Percentiles rank a stretch among this genome's conserved stretches.
Conservation (phyloP, 2,797 vertebrate species). For the Tolypeutes matacus region DNA sequence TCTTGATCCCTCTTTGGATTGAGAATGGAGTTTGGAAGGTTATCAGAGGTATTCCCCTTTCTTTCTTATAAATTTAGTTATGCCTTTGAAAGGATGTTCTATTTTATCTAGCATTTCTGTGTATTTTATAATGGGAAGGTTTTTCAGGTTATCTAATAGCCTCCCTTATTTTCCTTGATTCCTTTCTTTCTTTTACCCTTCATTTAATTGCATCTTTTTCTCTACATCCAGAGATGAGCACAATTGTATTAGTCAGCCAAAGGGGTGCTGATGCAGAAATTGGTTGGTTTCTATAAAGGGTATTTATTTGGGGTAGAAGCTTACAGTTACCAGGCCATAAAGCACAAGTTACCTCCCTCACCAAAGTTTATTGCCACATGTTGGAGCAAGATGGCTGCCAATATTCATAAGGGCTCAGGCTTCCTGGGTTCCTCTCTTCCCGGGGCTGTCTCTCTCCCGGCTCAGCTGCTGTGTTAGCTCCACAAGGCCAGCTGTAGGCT, state of each 20-base stretch:
- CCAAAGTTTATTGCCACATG: no score
- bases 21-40: conserved; percentile 31
- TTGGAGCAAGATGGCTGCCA: no score
- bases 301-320: no score
- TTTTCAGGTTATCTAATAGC: conserved; percentile 40
- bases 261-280: no score
- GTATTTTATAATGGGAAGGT: conserved; percentile 7
- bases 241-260: not conserved
- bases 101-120: not conserved
- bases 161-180: conserved; percentile 18
- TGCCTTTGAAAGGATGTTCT: not conserved
- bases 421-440: no score
- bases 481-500: no score
- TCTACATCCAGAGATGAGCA: not conserved
- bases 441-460: no score
- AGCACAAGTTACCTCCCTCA: no score
- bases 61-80: conserved; percentile 22
- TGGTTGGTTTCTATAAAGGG: no score
- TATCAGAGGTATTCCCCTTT: not conserved
- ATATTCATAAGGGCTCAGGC: no score
- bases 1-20: conserved; percentile 15
- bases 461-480: no score
- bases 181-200: not conserved
- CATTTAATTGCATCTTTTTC: conserved; percentile 6
- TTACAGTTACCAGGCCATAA: no score